These are phyloP conservation scores for Reinhardtius hippoglossoides DNA, from an alignment of 2,113 vertebrate genomes.

Conservation along the genomic window DNA sequence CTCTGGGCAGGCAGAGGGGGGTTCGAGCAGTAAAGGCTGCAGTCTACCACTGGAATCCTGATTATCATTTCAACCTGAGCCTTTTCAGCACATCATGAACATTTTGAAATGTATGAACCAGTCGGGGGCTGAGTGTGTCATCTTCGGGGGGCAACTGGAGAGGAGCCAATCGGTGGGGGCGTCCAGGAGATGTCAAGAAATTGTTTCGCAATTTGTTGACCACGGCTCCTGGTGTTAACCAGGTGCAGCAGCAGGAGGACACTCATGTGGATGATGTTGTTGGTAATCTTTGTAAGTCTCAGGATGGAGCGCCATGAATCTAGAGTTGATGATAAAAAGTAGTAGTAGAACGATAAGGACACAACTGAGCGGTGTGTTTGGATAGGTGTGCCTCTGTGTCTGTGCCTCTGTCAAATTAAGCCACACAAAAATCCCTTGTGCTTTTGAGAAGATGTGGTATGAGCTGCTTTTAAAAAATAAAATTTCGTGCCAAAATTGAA, in stretches of 20 bases:
- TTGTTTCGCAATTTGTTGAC: neutral
- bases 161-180: neutral
- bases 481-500: neutral
- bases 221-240: neutral
- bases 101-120: constrained; percentile 4
- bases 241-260: neutral
- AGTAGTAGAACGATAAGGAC: neutral
- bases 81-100: constrained; percentile 1
- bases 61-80: no score
- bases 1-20: neutral
- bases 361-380: neutral
- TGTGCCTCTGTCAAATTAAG: neutral
- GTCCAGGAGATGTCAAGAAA: neutral
- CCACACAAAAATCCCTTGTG: neutral
- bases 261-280: neutral
- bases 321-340: neutral
- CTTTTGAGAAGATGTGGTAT: neutral
- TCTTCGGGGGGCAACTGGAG: neutral
- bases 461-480: neutral
- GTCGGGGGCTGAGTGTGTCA: neutral
- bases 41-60: neutral
- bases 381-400: neutral
- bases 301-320: neutral
- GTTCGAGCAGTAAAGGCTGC: neutral
- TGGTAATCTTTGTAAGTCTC: neutral